phyloP scores from a whole-genome alignment of 2,888 invertebrate genomes.

The Calephelis perditalis region DNA sequence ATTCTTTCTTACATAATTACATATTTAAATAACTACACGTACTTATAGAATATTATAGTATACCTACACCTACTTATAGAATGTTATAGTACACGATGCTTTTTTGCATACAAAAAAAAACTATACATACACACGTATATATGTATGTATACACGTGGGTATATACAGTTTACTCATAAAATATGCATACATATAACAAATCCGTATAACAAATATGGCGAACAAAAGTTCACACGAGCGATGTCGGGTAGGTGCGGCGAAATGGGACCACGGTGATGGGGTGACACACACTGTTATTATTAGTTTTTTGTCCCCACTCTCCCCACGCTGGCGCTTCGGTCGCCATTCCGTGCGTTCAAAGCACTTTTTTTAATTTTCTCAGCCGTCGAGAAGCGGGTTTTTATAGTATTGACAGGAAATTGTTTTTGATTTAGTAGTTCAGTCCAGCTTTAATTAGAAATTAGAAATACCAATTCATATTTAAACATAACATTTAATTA shows the following conservation, averaged over 20 bases:
- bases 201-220: constrained; percentile 42
- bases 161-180: constrained; percentile 10
- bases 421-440: constrained; percentile 20
- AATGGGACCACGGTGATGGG: constrained; percentile 62
- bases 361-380: constrained; percentile 54
- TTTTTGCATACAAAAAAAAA: too few species aligned
- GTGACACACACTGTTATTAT: constrained; percentile 73
- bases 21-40: too few species aligned
- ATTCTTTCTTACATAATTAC: too few species aligned
- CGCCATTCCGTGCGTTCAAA: constrained; percentile 63
- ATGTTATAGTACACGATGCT: too few species aligned
- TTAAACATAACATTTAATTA: neutral
- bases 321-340: constrained; percentile 46
- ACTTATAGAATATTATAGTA: too few species aligned
- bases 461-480: neutral
- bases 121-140: neutral
- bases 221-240: constrained; percentile 51
- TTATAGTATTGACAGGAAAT: constrained; percentile 27
- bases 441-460: constrained; percentile 15
- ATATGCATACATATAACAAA: constrained; percentile 21
- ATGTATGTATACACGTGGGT: too few species aligned
- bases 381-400: constrained; percentile 25
- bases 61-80: too few species aligned
- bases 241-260: constrained; percentile 56
- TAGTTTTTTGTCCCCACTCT: constrained; percentile 72